Conservation (phyloP, 2,113 vertebrate genomes). For the Camelus bactrianus region DNA sequence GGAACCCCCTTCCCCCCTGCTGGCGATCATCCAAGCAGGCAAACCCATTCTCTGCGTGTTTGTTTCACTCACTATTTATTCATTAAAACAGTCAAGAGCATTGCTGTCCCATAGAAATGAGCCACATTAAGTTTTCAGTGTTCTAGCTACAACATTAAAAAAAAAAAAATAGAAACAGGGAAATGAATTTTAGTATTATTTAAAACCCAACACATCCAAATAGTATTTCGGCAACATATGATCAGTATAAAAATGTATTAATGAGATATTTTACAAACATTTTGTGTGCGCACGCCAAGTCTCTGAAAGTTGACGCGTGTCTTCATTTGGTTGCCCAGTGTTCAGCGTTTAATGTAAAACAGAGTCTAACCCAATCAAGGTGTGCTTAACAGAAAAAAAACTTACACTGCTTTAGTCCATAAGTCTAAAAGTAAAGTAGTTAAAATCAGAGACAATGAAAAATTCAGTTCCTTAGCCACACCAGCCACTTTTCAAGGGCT, state of each 20-base stretch:
- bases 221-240: background rate
- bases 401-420: background rate
- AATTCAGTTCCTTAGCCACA: background rate
- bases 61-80: background rate
- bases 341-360: background rate
- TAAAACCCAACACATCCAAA: background rate
- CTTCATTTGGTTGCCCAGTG: background rate
- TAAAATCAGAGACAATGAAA: background rate
- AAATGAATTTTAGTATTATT: slow-evolving; percentile 9
- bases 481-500: background rate
- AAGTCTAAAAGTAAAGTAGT: background rate
- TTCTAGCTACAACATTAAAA: background rate
- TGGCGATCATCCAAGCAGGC: background rate
- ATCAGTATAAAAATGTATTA: background rate
- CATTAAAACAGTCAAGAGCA: background rate
- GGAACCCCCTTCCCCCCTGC: background rate
- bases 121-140: background rate
- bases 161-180: background rate
- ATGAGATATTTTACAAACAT: background rate
- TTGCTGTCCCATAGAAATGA: background rate
- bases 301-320: background rate
- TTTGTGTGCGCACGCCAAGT: background rate
- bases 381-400: background rate
- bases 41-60: background rate
- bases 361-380: background rate